A percentile compares a stretch with the other conserved stretches of the same genome.
These are phyloP conservation scores for Psophia crepitans DNA, from an alignment of 2,113 vertebrate species.

Conservation along the genomic window DNA sequence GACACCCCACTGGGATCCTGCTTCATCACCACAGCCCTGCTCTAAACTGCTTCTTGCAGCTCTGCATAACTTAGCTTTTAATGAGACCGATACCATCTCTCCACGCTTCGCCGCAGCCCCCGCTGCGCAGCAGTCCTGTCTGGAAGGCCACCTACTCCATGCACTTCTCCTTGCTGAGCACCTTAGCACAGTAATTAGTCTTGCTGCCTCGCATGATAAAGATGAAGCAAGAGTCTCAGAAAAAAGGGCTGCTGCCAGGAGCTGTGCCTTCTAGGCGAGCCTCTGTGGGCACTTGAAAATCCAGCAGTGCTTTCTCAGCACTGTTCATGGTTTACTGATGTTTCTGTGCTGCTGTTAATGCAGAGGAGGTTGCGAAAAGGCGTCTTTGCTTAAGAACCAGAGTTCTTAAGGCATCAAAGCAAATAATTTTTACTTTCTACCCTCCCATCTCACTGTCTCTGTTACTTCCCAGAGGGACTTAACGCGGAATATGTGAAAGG, in stretches of 20 bases:
- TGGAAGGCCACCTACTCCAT: rapidly evolving
- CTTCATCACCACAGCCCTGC: background rate
- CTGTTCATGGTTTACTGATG: background rate
- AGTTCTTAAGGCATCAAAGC: background rate
- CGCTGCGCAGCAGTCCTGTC: background rate
- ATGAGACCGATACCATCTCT: background rate
- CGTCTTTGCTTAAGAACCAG: background rate
- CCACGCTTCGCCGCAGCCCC: background rate
- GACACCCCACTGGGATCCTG: background rate
- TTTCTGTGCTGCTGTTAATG: background rate
- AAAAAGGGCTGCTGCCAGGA: background rate
- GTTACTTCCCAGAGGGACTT: constrained; percentile 83
- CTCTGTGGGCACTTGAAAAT: background rate
- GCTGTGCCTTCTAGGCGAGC: background rate
- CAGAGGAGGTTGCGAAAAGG: background rate
- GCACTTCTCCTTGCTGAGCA: background rate
- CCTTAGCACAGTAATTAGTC: background rate
- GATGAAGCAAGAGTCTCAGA: background rate
- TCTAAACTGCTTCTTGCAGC: background rate
- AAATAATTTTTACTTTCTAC: background rate
- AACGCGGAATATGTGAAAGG: constrained; percentile 87
- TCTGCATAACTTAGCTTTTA: background rate
- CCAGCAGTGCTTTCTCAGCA: background rate
- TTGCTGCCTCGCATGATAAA: background rate
- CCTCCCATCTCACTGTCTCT: background rate